Evolutionary conservation across 2,797 vertebrate genomes (phyloP).

Genomic region (Hypotaenidia philippensis): DNA sequence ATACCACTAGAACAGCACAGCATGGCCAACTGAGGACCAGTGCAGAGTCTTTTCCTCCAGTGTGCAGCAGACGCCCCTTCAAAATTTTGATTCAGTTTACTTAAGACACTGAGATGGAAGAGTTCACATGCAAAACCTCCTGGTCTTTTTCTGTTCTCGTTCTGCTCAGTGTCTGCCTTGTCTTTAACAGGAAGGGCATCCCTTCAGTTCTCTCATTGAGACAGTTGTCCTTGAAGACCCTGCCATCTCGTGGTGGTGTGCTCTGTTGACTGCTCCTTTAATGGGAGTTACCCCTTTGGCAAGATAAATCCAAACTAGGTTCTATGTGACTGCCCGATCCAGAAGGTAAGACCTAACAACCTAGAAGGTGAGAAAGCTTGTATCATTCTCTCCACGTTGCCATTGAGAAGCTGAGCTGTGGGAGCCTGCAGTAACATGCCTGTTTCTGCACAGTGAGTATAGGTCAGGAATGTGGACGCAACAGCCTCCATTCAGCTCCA

Average conservation of each 20-base stretch:
- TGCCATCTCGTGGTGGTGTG: constrained; percentile 6
- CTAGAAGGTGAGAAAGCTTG: not conserved
- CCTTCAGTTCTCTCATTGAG: not conserved
- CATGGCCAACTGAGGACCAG: not conserved
- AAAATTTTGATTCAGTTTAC: not conserved
- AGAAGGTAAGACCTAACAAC: not conserved
- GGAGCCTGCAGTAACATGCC: not conserved
- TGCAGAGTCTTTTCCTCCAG: not conserved
- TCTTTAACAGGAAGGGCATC: not conserved
- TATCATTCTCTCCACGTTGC: not conserved
- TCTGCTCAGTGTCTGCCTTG: not conserved
- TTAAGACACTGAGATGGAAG: not conserved
- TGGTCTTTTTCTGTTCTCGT: not conserved
- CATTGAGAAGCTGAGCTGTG: not conserved
- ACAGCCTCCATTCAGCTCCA: not conserved
- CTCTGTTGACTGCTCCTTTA: not conserved
- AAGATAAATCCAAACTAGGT: not conserved
- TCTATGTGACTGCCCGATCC: not conserved
- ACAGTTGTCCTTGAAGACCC: not conserved
- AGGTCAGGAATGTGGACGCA: not conserved
- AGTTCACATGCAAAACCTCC: not conserved
- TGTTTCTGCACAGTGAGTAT: not conserved
- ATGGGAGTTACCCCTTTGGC: not conserved
- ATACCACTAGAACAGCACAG: not conserved
- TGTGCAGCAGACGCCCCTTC: not conserved